Evolutionary conservation across 2,113 vertebrate species (phyloP), one percentile per base, ranked within the genome.

Genomic region (Phylloscopus whistleri): DNA sequence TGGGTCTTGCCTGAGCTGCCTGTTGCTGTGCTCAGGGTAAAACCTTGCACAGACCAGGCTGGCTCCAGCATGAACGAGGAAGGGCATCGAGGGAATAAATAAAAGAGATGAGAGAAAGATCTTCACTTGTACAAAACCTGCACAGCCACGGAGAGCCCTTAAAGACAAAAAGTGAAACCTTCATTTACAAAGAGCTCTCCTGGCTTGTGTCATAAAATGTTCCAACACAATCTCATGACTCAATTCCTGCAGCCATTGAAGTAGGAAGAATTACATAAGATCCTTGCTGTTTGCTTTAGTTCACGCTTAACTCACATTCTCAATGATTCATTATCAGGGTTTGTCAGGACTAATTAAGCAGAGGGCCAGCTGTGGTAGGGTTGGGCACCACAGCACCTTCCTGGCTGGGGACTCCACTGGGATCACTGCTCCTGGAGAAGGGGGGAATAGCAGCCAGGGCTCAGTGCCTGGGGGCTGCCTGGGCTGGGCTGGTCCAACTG

Each of bases 331-430:
- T 90, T 90, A 96, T 63, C 53, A 56, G 70, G 93, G 17, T 84
- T 94, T 89, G 89, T 79, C 94, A 94, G 87, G 78, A 89, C 81
- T 93, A 73, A 92, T 94, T 89, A 93, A 85, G 87, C 59, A 41
- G 84, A 62, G 78, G 39, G 75, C 78, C 87, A 83, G 91, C 94
- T 87, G 91, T 58, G 91, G 20, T 4, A 16, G 74, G 11, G 1
- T 8, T 79, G 68, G 81, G 33, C 41, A 23, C 24, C 66, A 18
- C 1, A 12, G 73, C 84, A 84, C 83, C 88, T 64, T 41, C 80
- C 74, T 84, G 68, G 7, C 19, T 10, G 77, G 66, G 67, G 84
- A 26, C 58, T 67, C 37, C 46, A 0, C 62, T 0, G 5, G 49
- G 60, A 31, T 8, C 12, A 5, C 39, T 49, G 11, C 0, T 70